Evolutionary conservation across 2,113 vertebrate genomes (phyloP), one percentile per base, ranked within the genome.

Genomic region (Ariopsis seemanni): DNA sequence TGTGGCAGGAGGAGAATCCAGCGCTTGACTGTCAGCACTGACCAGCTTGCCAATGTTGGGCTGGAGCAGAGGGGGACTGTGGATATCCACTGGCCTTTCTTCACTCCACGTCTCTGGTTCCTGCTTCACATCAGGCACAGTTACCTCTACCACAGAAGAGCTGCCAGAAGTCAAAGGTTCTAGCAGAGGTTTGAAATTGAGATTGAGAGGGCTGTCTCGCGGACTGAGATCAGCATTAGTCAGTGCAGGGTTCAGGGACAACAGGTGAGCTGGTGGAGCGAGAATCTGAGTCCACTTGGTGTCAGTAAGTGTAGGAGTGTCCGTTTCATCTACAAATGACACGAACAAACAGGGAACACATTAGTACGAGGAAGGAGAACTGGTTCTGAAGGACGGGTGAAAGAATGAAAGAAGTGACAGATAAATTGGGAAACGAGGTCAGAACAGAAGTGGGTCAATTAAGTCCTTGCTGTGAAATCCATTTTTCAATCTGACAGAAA

Each of bases 211-310:
- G 91, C 94, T 94, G 84, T 97, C 97, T 91, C 90, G 91, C 89
- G 96, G 93, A 92, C 95, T 91, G 92, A 95, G 87, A 92, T 96
- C 92, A 50, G 94, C 63, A 67, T 92, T 95, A 91, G 96, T 92
- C 93, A 96, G 89, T 0, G 96, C 88, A 0, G 97, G 94, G 91
- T 95, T 98, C 92, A 97, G 94, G 0, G 97, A 94, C 25, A 98
- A 94, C 84, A 91, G 93, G 90, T 94, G 93, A 93, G 97, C 92
- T 6, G 97, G 93, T 0, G 96, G 95, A 91, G 98, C 97, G 95
- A 99, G 93, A 93, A 99, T 97, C 95, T 97, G 97, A 93, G 95
- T 97, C 98, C 98, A 99, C 92, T 98, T 99, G 87, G 97, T 94
- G 89, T 97, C 97, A 17, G 97, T 93, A 86, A 98, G 94, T 62